Evolutionary conservation across 2,888 invertebrate genomes (phyloP).

Genomic region (Chirona hameri): DNA sequence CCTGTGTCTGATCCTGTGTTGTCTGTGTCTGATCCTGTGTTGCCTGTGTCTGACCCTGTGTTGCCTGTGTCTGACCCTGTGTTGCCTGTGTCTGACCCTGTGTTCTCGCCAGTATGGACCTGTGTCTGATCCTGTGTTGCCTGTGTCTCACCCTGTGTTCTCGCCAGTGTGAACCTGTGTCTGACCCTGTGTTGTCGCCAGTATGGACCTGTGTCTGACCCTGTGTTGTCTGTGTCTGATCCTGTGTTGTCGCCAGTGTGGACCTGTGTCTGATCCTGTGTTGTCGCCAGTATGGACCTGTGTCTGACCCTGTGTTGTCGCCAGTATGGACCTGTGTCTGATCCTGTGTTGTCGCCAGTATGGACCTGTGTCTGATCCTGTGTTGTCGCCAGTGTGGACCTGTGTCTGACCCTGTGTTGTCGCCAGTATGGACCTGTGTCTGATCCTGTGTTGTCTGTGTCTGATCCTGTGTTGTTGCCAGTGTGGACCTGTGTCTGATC

Average conservation of each 20-base stretch:
- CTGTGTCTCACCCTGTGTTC: no score
- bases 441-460: no score
- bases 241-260: background rate
- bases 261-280: slow-evolving; percentile 26
- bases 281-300: slow-evolving; percentile 60
- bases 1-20: slow-evolving; percentile 27
- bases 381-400: slow-evolving; percentile 57
- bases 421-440: no score
- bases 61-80: no score
- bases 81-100: slow-evolving; percentile 24
- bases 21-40: background rate
- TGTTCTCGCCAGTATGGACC: slow-evolving; percentile 57
- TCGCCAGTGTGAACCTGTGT: background rate
- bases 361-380: slow-evolving; percentile 25
- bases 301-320: slow-evolving; percentile 43
- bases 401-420: no score
- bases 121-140: slow-evolving; percentile 47
- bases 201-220: slow-evolving; percentile 61
- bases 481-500: slow-evolving; percentile 2
- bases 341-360: no score
- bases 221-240: no score
- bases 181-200: slow-evolving; percentile 30
- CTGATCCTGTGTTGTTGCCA: no score
- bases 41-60: no score
- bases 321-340: no score